Evolutionary conservation across 2,888 invertebrate species (phyloP), one percentile per base, ranked within the genome.

Genomic region (Sinentomon sp.): DNA sequence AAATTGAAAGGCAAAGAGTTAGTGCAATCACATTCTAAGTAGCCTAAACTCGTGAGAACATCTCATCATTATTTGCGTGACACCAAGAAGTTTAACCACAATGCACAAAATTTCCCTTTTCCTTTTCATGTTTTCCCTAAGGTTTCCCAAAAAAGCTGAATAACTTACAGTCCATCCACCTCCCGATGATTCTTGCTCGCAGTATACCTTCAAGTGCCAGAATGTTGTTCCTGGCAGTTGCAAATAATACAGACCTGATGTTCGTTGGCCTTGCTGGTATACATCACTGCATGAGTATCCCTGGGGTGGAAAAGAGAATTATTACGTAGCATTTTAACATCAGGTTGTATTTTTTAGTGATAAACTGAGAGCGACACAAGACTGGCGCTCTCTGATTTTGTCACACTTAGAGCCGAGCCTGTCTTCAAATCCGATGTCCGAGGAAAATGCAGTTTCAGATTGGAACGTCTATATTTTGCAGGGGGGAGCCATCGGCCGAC

Each of bases 141-240:
- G n/a, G n/a, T n/a, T n/a, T n/a, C n/a, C n/a, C n/a, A n/a, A 29
- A 16, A 29, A 13, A 29, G 17, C 20, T 29, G 20, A 19, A 10
- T 13, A n/a, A 57, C 66, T 67, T 60, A 83, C 83, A 55, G 80
- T 83, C 83, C 83, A 83, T 34, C 83, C 83, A 35, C 83, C 83
- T 46, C 82, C 82, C 21, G 77, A 69, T 10, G 74, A 60, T 49
- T 74, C 75, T 53, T 83, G 82, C 48, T 83, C 82, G 52, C 83
- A 83, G 54, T 63, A 82, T 13, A 82, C 82, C 52, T 80, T 78
- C 40, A 82, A 60, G 61, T 80, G 83, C 80, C 82, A 82, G 55
- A 78, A 83, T 2, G 80, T 78, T 4, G 80, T 82, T 23, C 82
- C 82, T 37, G 80, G 63, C 45, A 82, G 82, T 59, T 80, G 78